Percentiles rank a stretch among this genome's conserved stretches.
phyloP scores from a whole-genome alignment of 2,888 invertebrate species.

The Drosophila yooni region DNA sequence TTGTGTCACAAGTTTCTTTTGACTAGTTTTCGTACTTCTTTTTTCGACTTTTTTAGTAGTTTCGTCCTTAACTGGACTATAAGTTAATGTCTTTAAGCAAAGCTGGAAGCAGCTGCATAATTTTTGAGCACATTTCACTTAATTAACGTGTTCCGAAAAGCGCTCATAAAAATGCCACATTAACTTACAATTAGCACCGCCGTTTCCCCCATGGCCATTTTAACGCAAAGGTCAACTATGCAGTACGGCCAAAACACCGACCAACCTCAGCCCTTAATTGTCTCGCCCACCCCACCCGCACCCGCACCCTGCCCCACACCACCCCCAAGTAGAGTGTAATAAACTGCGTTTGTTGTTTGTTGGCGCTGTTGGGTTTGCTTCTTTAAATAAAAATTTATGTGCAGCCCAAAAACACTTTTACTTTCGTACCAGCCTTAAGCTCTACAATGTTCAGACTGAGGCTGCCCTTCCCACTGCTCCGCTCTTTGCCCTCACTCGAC shows the following conservation, averaged over 20 bases:
- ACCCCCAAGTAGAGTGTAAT: conserved; percentile 53
- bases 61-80: conserved; percentile 39
- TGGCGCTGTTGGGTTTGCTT: conserved; percentile 39
- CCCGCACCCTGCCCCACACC: neutral
- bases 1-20: conserved; percentile 45
- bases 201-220: conserved; percentile 14
- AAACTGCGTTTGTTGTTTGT: conserved; percentile 51
- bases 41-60: conserved; percentile 2
- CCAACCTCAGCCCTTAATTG: conserved; percentile 1
- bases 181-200: conserved; percentile 75
- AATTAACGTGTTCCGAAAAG: conserved; percentile 61
- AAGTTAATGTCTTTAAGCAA: conserved; percentile 54
- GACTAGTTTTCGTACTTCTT: conserved; percentile 33
- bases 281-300: neutral
- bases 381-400: conserved; percentile 80
- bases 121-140: conserved; percentile 77
- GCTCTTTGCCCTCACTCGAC: conserved; percentile 46
- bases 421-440: conserved; percentile 43
- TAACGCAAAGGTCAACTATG: conserved; percentile 31
- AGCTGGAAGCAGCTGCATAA: conserved; percentile 50
- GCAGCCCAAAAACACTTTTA: conserved; percentile 51
- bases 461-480: neutral
- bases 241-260: conserved; percentile 11
- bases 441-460: conserved; percentile 8
- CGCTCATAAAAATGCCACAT: conserved; percentile 75